Conservation (phyloP, 2,888 invertebrate species). For the Gerris lacustris region DNA sequence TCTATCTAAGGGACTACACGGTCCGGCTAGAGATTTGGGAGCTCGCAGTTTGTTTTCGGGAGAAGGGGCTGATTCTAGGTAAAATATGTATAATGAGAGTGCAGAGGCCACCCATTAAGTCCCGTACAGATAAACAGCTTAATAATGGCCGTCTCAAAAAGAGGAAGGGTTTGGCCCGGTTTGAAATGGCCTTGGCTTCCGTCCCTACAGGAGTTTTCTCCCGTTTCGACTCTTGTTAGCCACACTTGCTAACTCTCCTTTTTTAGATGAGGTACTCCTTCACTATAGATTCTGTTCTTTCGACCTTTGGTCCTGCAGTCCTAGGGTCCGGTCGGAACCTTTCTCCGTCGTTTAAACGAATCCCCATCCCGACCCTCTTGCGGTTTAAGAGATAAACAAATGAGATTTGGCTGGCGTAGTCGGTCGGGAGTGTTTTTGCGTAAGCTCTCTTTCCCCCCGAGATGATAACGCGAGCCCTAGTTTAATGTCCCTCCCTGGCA, state of each 20-base stretch:
- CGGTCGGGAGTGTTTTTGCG: background rate
- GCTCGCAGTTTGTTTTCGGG: too few relatives aligned
- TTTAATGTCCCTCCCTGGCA: constrained; percentile 3
- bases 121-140: background rate
- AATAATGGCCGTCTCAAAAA: constrained; percentile 1
- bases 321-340: constrained; percentile 1
- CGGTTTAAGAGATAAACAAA: constrained; percentile 3
- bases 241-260: background rate
- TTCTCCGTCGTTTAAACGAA: background rate
- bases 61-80: background rate
- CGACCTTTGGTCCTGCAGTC: background rate
- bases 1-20: too few relatives aligned
- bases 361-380: background rate
- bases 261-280: background rate
- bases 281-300: background rate
- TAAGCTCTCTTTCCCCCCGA: background rate
- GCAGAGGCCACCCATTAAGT: background rate
- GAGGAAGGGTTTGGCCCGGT: constrained; percentile 1
- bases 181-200: background rate
- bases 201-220: background rate
- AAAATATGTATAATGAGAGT: constrained; percentile 3
- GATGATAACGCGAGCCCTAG: background rate
- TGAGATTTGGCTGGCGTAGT: background rate
- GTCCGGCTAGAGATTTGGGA: too few relatives aligned
- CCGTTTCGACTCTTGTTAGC: background rate